Evolutionary conservation across 2,113 vertebrate species (phyloP).

Genomic region (Bufo bufo): DNA sequence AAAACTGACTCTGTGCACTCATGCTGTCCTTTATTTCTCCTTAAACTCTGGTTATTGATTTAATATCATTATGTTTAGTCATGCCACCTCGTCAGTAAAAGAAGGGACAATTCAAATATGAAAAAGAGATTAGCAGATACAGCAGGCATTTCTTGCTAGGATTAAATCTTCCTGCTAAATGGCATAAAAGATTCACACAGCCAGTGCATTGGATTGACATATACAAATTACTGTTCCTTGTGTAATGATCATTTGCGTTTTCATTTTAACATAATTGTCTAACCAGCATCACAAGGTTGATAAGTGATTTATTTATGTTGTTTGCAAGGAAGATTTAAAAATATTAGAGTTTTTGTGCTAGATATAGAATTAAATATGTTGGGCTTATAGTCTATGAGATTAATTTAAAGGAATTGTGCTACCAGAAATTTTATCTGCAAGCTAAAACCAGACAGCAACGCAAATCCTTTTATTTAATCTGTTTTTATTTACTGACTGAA

Average conservation of each 20-base stretch:
- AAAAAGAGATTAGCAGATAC: constrained; percentile 49
- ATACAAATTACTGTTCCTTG: constrained; percentile 50
- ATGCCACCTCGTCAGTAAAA: constrained; percentile 18
- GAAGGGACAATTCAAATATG: constrained; percentile 52
- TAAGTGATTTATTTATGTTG: constrained; percentile 39
- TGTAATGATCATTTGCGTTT: constrained; percentile 54
- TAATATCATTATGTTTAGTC: constrained; percentile 51
- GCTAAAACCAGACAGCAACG: no score
- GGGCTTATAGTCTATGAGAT: neutral
- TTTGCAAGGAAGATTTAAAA: constrained; percentile 2
- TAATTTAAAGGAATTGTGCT: neutral
- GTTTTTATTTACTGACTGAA: no score
- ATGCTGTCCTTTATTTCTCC: constrained; percentile 40
- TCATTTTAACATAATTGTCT: constrained; percentile 48
- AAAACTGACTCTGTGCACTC: neutral
- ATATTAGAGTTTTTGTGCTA: neutral
- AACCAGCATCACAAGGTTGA: constrained; percentile 47
- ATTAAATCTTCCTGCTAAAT: constrained; percentile 53
- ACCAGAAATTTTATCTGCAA: no score
- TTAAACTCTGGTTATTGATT: constrained; percentile 41
- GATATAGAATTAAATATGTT: neutral
- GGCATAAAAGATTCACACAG: constrained; percentile 51
- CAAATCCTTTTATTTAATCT: no score
- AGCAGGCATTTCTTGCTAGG: constrained; percentile 32
- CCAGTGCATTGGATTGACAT: constrained; percentile 50